Conservation (phyloP, 2,113 vertebrate genomes). For the Tamias sibiricus region DNA sequence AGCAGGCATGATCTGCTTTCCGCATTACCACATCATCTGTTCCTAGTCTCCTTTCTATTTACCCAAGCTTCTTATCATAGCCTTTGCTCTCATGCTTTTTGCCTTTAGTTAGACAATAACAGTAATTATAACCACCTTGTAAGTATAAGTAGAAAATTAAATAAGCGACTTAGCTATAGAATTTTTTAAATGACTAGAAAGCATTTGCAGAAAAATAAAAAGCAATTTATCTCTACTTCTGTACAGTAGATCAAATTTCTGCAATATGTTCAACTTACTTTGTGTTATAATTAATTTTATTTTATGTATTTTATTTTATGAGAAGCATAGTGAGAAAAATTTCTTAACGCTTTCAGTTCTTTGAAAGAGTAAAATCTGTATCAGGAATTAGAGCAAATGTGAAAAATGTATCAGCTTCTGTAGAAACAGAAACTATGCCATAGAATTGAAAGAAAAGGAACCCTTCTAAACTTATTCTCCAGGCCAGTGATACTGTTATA, state of each 20-base stretch:
- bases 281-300: neutral
- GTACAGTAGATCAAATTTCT: neutral
- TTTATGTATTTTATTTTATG: neutral
- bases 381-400: neutral
- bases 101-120: neutral
- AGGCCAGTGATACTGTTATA: too few species aligned
- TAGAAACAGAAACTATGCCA: conserved; percentile 8
- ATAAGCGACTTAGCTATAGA: neutral
- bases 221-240: conserved; percentile 11
- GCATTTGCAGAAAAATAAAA: neutral
- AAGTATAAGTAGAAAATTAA: neutral
- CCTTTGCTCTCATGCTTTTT: neutral
- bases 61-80: neutral
- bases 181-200: neutral
- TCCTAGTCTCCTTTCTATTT: neutral
- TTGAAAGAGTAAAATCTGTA: conserved; percentile 17
- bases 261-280: neutral
- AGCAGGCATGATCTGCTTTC: fast-evolving
- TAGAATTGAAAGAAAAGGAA: too few species aligned
- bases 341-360: neutral
- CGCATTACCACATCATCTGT: neutral
- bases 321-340: neutral
- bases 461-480: too few species aligned
- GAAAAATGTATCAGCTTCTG: conserved; percentile 39
- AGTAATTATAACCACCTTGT: neutral